Base-by-base conservation (phyloP, 1,140 invertebrate genomes). In the Drosophila subpulchrella region DNA sequence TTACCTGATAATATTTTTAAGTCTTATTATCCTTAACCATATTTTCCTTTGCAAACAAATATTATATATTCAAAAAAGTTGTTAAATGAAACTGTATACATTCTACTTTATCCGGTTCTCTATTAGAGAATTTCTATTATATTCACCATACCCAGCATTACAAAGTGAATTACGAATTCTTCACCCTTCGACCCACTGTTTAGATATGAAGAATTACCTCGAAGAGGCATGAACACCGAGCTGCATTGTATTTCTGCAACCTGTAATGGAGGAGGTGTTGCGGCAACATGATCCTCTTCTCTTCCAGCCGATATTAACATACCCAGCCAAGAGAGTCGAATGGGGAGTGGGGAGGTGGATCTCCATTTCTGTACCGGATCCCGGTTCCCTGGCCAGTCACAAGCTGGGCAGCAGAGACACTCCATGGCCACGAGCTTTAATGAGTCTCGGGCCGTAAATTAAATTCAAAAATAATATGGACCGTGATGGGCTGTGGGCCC, bases 251-350 rank as follows among this genome's bases (percentile, higher is more conserved):
- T 68, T 48, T 42, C 38, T 42, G 60, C 58, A 57, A 66, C 59
- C 54, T 59, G 62, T 75, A 84, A 84, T 84, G 77, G 85, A 85
- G 81, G 78, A 84, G 82, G 81, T 84, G 81, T 84, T 84, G 78
- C 58, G 55, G 39, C 51, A n/a, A 50, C 44, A 61, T 34, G 30
- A 10, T n/a, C 30, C 30, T 10, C 30, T 46, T 20, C n/a, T 44
- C 15, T 32, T 7, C 15, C 11, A 47, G 34, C 30, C 44, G 32
- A 12, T 41, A 75, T 75, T 74, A 71, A 71, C 68, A 71, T 71
- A 71, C 53, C 30, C 66, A 71, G 66, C 44, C 68, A 72, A 71
- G 65, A 72, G 68, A 58, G 67, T 71, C 67, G 67, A 51, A 51
- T 15, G n/a, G 8, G 24, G 46, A 17, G 32, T 8, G 27, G 53